A percentile compares a stretch with the other conserved stretches of the same genome.
phyloP scores from a whole-genome alignment of 2,113 vertebrate species.

The Periophthalmodon schlosseri region DNA sequence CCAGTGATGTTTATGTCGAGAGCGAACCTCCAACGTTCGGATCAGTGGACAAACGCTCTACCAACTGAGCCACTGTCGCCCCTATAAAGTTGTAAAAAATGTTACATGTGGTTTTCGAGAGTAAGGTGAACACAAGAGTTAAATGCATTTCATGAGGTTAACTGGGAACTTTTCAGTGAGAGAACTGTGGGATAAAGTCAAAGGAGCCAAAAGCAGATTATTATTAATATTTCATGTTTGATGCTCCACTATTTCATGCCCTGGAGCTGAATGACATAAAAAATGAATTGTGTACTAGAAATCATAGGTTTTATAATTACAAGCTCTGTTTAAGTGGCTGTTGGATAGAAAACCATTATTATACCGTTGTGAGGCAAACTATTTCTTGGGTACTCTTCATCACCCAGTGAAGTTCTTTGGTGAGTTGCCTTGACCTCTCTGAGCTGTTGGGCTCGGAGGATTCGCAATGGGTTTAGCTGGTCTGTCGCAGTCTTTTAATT shows the following conservation, averaged over 20 bases:
- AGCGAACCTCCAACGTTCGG: too few relatives aligned
- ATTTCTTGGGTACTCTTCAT: background rate
- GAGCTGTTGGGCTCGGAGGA: constrained; percentile 17
- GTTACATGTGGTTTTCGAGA: too few relatives aligned
- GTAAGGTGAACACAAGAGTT: background rate
- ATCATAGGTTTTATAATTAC: background rate
- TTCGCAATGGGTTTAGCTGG: constrained; percentile 17
- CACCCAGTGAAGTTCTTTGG: background rate
- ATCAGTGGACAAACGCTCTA: too few relatives aligned
- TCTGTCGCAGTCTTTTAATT: constrained; percentile 50
- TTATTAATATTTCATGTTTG: background rate
- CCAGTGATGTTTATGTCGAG: too few relatives aligned
- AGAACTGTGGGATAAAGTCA: background rate
- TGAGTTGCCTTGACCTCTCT: background rate
- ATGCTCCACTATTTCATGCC: background rate
- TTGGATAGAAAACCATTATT: background rate
- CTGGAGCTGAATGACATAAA: background rate
- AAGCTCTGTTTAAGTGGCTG: background rate
- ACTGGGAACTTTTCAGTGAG: background rate
- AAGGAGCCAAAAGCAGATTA: background rate
- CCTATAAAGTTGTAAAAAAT: background rate
- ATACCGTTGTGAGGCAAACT: background rate
- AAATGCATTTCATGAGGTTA: background rate
- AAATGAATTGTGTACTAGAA: constrained; percentile 1
- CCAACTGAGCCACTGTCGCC: too few relatives aligned